Conservation (phyloP, 2,113 vertebrate species). For the Sinocyclocheilus grahami region DNA sequence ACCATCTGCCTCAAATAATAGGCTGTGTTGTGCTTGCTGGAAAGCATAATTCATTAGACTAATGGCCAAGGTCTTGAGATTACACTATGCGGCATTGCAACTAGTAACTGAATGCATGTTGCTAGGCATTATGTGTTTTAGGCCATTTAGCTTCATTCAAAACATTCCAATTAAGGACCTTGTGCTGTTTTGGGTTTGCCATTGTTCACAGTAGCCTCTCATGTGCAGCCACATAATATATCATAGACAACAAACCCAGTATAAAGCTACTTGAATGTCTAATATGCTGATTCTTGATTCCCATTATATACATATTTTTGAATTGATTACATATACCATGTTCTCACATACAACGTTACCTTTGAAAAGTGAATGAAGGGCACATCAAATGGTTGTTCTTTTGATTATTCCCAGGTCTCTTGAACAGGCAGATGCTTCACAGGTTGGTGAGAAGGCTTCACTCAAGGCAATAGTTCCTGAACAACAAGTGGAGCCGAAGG, state of each 20-base stretch:
- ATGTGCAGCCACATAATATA: conserved; percentile 2
- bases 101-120: conserved; percentile 9
- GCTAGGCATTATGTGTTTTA: conserved; percentile 19
- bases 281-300: background rate
- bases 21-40: background rate
- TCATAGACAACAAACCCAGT: background rate
- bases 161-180: conserved; percentile 4
- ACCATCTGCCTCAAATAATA: conserved; percentile 1
- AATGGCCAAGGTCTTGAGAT: conserved; percentile 37
- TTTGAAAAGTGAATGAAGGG: background rate
- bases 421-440: conserved; percentile 9
- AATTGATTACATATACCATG: background rate
- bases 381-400: background rate
- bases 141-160: conserved; percentile 16
- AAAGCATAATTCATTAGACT: conserved; percentile 28
- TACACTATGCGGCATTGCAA: background rate
- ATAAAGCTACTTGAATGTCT: background rate
- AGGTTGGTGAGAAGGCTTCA: background rate
- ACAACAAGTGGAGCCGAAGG: background rate
- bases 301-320: background rate
- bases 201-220: background rate
- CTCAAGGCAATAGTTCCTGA: background rate
- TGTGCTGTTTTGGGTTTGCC: background rate
- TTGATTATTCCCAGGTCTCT: background rate
- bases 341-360: background rate